These are phyloP conservation scores for Macrotus californicus DNA, from an alignment of 2,113 vertebrate genomes.

Conservation along the genomic window DNA sequence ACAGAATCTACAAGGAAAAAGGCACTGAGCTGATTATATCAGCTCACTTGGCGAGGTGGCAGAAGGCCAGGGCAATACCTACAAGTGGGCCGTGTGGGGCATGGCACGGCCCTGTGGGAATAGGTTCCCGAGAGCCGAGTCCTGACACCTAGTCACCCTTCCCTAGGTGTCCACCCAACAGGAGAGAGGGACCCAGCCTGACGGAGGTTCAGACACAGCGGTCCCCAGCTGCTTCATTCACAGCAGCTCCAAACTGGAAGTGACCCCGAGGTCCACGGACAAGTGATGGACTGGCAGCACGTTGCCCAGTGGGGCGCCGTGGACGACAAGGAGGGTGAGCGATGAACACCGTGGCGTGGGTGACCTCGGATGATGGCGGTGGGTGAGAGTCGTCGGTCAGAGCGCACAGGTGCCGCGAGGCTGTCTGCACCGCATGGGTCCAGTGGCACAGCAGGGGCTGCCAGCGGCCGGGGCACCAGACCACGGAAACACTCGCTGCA, in stretches of 20 bases:
- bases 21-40: neutral
- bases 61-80: rapidly evolving
- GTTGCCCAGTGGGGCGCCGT: rapidly evolving
- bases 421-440: rapidly evolving
- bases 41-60: rapidly evolving
- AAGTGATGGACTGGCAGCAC: rapidly evolving
- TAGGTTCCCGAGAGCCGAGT: neutral
- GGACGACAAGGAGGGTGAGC: rapidly evolving
- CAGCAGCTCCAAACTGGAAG: neutral
- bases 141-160: neutral
- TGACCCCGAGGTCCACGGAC: rapidly evolving
- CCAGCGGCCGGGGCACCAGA: rapidly evolving
- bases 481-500: rapidly evolving
- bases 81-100: neutral
- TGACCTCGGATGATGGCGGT: rapidly evolving
- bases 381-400: no score
- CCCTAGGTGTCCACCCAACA: neutral
- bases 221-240: neutral
- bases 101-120: neutral
- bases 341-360: rapidly evolving
- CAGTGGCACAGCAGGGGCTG: neutral
- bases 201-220: neutral
- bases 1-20: neutral
- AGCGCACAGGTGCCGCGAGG: rapidly evolving
- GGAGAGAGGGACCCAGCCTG: neutral